Percentiles rank a stretch among this genome's conserved stretches.
phyloP scores from a whole-genome alignment of 2,113 vertebrate genomes.

The Eclectus roratus region DNA sequence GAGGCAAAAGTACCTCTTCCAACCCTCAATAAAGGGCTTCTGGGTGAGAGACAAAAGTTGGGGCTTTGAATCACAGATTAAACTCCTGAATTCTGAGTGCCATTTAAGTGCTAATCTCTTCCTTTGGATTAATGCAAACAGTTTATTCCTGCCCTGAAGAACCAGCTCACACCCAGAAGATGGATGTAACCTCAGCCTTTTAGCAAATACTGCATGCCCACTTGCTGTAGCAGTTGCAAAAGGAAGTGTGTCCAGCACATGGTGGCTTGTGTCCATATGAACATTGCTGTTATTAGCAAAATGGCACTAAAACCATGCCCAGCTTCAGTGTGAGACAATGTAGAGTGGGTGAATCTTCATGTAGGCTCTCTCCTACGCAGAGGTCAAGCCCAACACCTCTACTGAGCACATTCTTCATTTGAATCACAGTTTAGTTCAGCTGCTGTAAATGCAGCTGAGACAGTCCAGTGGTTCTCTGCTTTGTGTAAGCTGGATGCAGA shows the following conservation, averaged over 20 bases:
- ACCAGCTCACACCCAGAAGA: not conserved
- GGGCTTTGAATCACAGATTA: not conserved
- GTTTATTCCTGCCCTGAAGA: not conserved
- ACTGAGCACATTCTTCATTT: not conserved
- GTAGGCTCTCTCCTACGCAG: not conserved
- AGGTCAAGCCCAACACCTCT: not conserved
- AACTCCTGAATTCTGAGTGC: not conserved
- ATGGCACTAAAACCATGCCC: not conserved
- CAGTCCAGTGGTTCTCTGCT: not conserved
- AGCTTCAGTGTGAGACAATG: not conserved
- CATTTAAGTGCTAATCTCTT: not conserved
- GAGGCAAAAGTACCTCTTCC: not conserved
- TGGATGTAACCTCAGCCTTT: not conserved
- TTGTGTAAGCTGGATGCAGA: not conserved
- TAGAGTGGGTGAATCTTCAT: not conserved
- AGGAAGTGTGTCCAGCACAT: not conserved
- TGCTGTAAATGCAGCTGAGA: not conserved
- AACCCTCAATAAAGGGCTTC: not conserved
- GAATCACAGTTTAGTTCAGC: not conserved
- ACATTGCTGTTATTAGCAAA: not conserved
- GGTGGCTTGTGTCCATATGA: not conserved
- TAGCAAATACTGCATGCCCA: not conserved
- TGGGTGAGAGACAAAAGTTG: not conserved
- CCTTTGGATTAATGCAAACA: not conserved
- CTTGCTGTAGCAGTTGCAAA: not conserved